These are phyloP conservation scores for Meteorus sp. DNA, from an alignment of 1,140 invertebrate genomes.

Conservation along the genomic window DNA sequence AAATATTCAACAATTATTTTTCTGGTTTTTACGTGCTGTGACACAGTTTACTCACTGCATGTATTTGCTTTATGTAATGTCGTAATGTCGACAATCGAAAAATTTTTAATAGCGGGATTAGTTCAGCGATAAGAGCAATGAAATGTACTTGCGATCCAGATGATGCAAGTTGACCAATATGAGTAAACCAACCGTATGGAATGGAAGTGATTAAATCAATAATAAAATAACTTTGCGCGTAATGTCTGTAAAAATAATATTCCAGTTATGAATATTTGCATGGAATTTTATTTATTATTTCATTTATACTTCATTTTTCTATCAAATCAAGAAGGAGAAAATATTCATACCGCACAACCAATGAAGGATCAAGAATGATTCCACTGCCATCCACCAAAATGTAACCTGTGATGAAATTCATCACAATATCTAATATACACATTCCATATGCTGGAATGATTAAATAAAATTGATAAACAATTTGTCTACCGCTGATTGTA, in stretches of 20 bases:
- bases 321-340: too few species aligned
- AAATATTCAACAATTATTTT: not conserved
- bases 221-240: slow-evolving; percentile 37
- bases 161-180: slow-evolving; percentile 14
- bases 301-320: too few species aligned
- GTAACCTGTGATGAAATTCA: slow-evolving; percentile 46
- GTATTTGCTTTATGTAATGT: slow-evolving; percentile 34
- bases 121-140: slow-evolving; percentile 33
- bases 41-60: slow-evolving; percentile 28
- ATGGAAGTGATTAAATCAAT: slow-evolving; percentile 42
- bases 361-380: slow-evolving; percentile 37
- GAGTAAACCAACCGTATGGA: slow-evolving; percentile 41
- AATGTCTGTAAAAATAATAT: slow-evolving; percentile 34
- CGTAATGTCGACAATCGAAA: slow-evolving; percentile 36
- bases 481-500: slow-evolving; percentile 31
- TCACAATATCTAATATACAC: slow-evolving; percentile 39
- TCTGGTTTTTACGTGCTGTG: too few species aligned
- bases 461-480: slow-evolving; percentile 16
- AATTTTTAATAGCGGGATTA: slow-evolving; percentile 39
- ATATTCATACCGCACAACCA: slow-evolving; percentile 37
- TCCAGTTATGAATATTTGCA: not conserved
- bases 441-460: slow-evolving; percentile 32
- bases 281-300: not conserved
- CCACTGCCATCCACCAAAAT: slow-evolving; percentile 33
- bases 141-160: slow-evolving; percentile 32